phyloP scores from a whole-genome alignment of 1,140 invertebrate genomes.

The Lepidotrigona ventralis region DNA sequence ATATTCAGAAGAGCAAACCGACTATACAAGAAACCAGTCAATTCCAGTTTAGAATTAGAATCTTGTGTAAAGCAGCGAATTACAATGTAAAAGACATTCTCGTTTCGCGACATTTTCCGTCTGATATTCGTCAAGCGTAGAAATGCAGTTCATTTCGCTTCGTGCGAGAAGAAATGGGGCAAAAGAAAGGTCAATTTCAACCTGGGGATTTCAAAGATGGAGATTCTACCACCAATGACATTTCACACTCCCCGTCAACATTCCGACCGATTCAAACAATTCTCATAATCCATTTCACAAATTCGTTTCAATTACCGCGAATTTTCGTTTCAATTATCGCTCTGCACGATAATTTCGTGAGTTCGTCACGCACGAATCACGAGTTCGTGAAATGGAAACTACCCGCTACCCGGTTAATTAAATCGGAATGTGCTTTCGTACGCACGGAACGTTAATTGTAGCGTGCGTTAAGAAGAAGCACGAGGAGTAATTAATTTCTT shows the following conservation, averaged over 20 bases:
- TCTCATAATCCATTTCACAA: not conserved
- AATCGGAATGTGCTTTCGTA: no score
- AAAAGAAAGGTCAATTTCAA: slow-evolving; percentile 51
- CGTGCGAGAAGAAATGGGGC: not conserved
- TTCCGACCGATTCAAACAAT: not conserved
- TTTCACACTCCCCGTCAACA: slow-evolving; percentile 23
- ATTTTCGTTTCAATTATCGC: not conserved
- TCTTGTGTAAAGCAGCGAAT: not conserved
- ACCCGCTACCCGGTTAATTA: not conserved
- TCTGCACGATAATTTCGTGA: not conserved
- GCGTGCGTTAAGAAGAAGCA: not conserved
- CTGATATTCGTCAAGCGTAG: not conserved
- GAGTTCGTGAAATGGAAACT: not conserved
- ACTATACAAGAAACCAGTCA: not conserved
- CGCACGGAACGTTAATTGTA: slow-evolving; percentile 35
- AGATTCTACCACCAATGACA: slow-evolving; percentile 34
- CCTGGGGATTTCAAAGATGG: slow-evolving; percentile 9
- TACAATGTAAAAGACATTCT: no score
- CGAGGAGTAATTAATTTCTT: not conserved
- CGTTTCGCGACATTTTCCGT: slow-evolving; percentile 13
- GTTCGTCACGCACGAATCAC: not conserved
- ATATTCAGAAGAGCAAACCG: not conserved
- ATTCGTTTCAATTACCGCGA: not conserved
- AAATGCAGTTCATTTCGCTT: not conserved
- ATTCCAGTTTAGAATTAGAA: not conserved